Base-by-base conservation (phyloP, 2,113 vertebrate species). In the Hiodon tergisus region DNA sequence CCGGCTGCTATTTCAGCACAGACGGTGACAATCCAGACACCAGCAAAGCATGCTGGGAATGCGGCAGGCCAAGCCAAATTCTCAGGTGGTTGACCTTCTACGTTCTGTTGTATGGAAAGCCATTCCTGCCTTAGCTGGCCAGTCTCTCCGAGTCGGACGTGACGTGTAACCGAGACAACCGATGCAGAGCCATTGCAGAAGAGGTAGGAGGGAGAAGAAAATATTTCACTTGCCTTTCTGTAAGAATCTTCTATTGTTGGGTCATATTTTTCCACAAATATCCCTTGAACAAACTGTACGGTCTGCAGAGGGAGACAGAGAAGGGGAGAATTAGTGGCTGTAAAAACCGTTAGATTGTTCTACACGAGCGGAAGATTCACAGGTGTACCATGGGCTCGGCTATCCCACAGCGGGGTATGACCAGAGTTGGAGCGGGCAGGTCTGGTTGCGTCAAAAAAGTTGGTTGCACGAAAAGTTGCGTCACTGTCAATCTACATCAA, bases 201-300 rank as follows among this genome's bases (percentile, higher is more conserved):
- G 8, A 4, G 4, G 6, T 8, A 72, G 5, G 47, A 55, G 51
- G 5, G 8, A 17, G 51, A 13, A 61, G 59, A 3, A 10, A 47
- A 65, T 46, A 6, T 62, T 5, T 47, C 5, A 76, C 74, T 76
- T 52, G 61, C 74, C 74, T 76, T 76, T 61, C 74, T 76, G 59
- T 76, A 76, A 5, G 74, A 76, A 50, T 76, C 74, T 70, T 76
- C 74, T 76, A 76, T 76, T 63, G 74, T 76, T 57, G 74, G 74
- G 74, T 76, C 74, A 47, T 76, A 76, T 55, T 76, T 76, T 48
- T 76, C 74, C 59, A 76, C 74, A 63, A 76, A 76, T 76, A 76
- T 76, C 17, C 74, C 74, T 59, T 76, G 74, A 54, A 76, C 74
- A 58, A 76, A 76, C 68, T 76, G 74, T 63, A 76, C 74, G 16